Evolutionary conservation across 2,888 invertebrate species (phyloP), one percentile per base, ranked within the genome.

Genomic region (Lasioglossum lativentre): DNA sequence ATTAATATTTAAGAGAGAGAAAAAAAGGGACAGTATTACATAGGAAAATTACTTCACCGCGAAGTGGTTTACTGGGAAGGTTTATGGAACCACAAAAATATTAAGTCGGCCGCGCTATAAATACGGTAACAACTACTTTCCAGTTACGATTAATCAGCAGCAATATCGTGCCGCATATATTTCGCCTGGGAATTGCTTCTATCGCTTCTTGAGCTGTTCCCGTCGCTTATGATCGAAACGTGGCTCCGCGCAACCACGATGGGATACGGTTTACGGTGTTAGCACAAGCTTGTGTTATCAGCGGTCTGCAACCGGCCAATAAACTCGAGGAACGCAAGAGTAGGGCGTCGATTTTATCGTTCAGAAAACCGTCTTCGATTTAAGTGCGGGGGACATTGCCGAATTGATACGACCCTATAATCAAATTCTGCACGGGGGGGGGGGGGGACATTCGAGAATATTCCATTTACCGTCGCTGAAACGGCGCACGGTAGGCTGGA

Each of bases 241-340:
- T 70, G 70, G 38, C 70, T n/a, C 23, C 23, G 1, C n/a, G 70
- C 40, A 16, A 40, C 70, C 70, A 70, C 40, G 40, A 70, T n/a
- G 40, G 70, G 70, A 70, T 70, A 70, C 70, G 70, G n/a, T 70
- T 70, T 70, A 92, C 89, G 89, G 83, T 88, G 78, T 88, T 84
- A 86, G 89, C 88, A 84, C 89, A 90, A 92, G 92, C 88, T 90
- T 90, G 87, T 87, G 91, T 91, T 92, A 92, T 92, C 92, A 89
- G 86, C 73, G 85, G 82, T 73, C 87, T 85, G 75, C 90, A 90
- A 89, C 86, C 83, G 79, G 77, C 86, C 91, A 90, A 90, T 92
- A 90, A 92, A 92, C 85, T 86, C 89, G 89, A 86, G 87, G 85
- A 88, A 88, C 81, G 86, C 80, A 76, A 71, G 83, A 88, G 85